Percentiles rank a stretch among this genome's conserved stretches.
Conservation (phyloP, 2,888 invertebrate species). For the Conus canariensis region DNA sequence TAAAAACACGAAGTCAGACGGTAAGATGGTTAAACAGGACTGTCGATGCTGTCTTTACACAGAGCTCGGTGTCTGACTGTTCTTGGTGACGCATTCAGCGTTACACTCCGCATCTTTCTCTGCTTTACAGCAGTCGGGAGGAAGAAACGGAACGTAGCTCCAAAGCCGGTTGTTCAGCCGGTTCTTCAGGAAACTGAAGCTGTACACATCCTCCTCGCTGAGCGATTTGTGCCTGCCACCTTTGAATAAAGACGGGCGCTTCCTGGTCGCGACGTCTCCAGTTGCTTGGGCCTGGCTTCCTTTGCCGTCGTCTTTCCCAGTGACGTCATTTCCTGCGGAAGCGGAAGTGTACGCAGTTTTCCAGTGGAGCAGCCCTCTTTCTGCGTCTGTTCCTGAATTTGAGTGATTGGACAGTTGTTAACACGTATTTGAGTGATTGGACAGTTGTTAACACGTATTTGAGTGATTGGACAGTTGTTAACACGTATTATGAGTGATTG, state of each 20-base stretch:
- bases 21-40: no score
- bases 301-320: not conserved
- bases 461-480: no score
- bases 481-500: no score
- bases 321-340: not conserved
- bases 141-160: conserved; percentile 14
- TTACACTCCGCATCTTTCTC: no score
- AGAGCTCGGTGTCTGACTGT: no score
- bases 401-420: not conserved
- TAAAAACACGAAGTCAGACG: no score
- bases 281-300: not conserved
- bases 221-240: not conserved
- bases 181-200: not conserved
- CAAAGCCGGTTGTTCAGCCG: not conserved
- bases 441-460: no score
- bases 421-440: no score
- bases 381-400: conserved; percentile 24
- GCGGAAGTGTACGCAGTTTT: not conserved
- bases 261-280: no score
- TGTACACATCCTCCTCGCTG: not conserved
- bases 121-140: not conserved
- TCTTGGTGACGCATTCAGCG: no score
- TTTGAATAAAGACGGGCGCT: no score
- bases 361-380: conserved; percentile 28
- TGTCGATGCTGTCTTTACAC: no score